Percentiles rank a stretch among this genome's conserved stretches.
Conservation (phyloP, 2,113 vertebrate genomes). For the Eolophus roseicapilla region DNA sequence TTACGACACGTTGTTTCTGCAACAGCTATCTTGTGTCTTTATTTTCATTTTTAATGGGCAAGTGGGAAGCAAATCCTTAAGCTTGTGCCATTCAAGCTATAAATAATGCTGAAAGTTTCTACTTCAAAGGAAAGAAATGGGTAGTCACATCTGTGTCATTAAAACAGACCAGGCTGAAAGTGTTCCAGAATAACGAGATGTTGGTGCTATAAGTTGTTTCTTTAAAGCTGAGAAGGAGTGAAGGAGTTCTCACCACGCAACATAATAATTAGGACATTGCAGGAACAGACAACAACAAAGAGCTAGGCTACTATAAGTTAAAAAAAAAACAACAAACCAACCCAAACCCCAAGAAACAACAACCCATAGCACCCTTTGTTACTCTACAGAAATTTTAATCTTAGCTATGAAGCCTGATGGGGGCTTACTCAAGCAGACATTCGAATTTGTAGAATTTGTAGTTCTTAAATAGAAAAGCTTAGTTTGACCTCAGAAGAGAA, state of each 20-base stretch:
- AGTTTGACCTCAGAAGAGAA: not conserved
- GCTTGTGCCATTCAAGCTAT: not conserved
- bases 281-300: not conserved
- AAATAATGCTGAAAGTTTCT: not conserved
- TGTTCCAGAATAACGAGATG: not conserved
- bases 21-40: not conserved
- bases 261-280: slow-evolving; percentile 6
- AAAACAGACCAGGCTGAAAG: not conserved
- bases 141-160: not conserved
- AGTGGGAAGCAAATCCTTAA: not conserved
- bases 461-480: not conserved
- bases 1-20: not conserved
- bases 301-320: not conserved
- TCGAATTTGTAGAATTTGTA: not conserved
- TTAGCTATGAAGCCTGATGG: not conserved
- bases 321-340: not conserved
- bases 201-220: not conserved
- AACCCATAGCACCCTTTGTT: not conserved
- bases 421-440: not conserved
- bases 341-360: not conserved
- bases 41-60: slow-evolving; percentile 9
- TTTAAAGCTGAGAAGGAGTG: slow-evolving; percentile 27
- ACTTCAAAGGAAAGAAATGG: slow-evolving; percentile 1
- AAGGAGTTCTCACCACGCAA: not conserved
- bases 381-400: not conserved